Evolutionary conservation across 2,113 vertebrate species (phyloP), one percentile per base, ranked within the genome.

Genomic region (Abramis brama): DNA sequence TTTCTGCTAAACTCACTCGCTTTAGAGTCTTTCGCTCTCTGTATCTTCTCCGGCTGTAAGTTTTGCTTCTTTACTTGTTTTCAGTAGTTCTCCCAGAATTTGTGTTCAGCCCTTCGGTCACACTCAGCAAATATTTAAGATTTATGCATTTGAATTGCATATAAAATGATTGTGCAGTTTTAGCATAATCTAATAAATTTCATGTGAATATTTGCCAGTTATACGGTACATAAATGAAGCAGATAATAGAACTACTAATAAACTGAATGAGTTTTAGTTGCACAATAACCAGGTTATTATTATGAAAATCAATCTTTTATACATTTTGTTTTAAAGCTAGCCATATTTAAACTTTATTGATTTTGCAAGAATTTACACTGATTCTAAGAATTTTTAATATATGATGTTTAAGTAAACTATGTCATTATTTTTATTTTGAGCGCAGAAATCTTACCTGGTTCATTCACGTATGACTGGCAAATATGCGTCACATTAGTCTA

Each of bases 21-120:
- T 50, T 27, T 88, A 89, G 89, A 91, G 75, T 89, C 86, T 88
- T 88, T 85, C 43, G 43, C 86, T 88, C 71, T 91, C 86, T 92
- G 19, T 57, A 57, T 57, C 86, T 88, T 89, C 85, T 90, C 80
- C 79, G 36, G 83, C 93, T 93, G 94, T 95, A 94, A 95, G 95
- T 95, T 43, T 86, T 90, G 84, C 62, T 36, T 87, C 76, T 71
- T 88, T 87, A 82, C 64, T 36, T 66, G 5, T n/a, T 70, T 85
- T 25, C 71, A 25, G 11, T 45, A 47, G 23, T 13, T 2, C 12
- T 9, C 52, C 52, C 19, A 57, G 55, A 57, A 19, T 57, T 0
- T 21, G 52, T 55, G 55, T 57, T 57, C 10, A 43, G 43, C 43
- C 43, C 43, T 10, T 43, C 8, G 43, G 43, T 43, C 43, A 43